These are phyloP conservation scores for Argyrosomus japonicus DNA, from an alignment of 2,113 vertebrate species.

Conservation along the genomic window DNA sequence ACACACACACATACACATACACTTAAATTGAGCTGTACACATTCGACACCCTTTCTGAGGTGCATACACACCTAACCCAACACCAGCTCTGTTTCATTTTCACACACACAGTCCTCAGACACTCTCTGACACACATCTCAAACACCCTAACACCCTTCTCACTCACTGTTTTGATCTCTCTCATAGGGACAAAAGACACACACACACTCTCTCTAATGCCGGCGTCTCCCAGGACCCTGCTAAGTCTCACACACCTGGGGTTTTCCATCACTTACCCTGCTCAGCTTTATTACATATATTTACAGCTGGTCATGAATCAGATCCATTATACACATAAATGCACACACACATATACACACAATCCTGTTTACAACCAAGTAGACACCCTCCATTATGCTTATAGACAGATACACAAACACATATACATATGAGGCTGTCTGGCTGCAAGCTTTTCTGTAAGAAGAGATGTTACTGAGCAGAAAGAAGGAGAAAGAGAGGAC, in stretches of 20 bases:
- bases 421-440: not conserved
- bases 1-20: too few species aligned
- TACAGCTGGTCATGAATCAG: slow-evolving; percentile 53
- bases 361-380: slow-evolving; percentile 2
- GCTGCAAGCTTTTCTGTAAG: slow-evolving; percentile 6
- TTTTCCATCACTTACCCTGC: slow-evolving; percentile 52
- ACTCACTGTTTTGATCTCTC: slow-evolving; percentile 52
- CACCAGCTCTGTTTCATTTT: slow-evolving; percentile 52
- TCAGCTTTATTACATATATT: slow-evolving; percentile 67
- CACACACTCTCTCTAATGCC: slow-evolving; percentile 14
- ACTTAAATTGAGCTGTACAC: slow-evolving; percentile 15
- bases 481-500: not conserved
- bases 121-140: slow-evolving; percentile 30
- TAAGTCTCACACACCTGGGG: slow-evolving; percentile 61
- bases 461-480: not conserved
- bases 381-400: slow-evolving; percentile 9
- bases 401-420: not conserved
- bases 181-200: slow-evolving; percentile 51
- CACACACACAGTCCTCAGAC: slow-evolving; percentile 34
- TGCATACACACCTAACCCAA: slow-evolving; percentile 31
- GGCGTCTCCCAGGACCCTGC: slow-evolving; percentile 51
- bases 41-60: slow-evolving; percentile 19
- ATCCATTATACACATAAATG: slow-evolving; percentile 44
- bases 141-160: slow-evolving; percentile 11
- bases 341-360: slow-evolving; percentile 6